Base-by-base conservation (phyloP, 1,140 invertebrate species). In the Araneus ventricosus region DNA sequence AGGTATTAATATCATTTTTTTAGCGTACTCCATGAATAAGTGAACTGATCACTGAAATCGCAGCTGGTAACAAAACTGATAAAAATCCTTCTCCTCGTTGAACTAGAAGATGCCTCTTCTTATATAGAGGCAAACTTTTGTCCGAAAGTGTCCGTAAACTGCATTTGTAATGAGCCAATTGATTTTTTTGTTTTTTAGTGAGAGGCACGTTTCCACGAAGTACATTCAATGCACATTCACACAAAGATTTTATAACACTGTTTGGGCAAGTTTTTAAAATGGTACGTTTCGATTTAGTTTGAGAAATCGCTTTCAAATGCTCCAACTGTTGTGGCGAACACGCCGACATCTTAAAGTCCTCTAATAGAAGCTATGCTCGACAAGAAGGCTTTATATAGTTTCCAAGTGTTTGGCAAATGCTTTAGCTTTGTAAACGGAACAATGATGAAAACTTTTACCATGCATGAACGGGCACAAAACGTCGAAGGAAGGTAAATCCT, bases 141-240 rank as follows among this genome's bases (percentile, higher is more conserved):
- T 87, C 14, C 27, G 67, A 61, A 37, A 85, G 17, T 41, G 57
- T 87, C 37, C 91, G 24, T 61, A 92, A 75, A n/a, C 6, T 88
- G 8, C 0, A n/a, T 39, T 88, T 93, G 45, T n/a, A 80, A 17
- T 39, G n/a, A 75, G 3, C 4, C 7, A 93, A n/a, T 61, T 63
- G 30, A 37, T 59, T 75, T 39, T 79, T 87, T 27, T 24, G n/a
- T 4, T 63, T 41, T 27, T 79, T 75, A 41, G 39, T 59, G 20
- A 93, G 6, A 24, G 84, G 45, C 22, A 93, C 67, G 24, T 80
- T 93, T 59, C 91, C 85, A 61, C 79, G 52, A 67, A 88, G 34
- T 39, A 79, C n/a, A 80, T 93, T 93, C 24, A 93, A 52, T 17
- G 45, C 41, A 41, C 91, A 93, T 80, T 88, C 84, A 30, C 91